A percentile compares a stretch with the other conserved stretches of the same genome.
Conservation (phyloP, 37 sponge, comb jelly and placozoan genomes). For the Corticium candelabrum region DNA sequence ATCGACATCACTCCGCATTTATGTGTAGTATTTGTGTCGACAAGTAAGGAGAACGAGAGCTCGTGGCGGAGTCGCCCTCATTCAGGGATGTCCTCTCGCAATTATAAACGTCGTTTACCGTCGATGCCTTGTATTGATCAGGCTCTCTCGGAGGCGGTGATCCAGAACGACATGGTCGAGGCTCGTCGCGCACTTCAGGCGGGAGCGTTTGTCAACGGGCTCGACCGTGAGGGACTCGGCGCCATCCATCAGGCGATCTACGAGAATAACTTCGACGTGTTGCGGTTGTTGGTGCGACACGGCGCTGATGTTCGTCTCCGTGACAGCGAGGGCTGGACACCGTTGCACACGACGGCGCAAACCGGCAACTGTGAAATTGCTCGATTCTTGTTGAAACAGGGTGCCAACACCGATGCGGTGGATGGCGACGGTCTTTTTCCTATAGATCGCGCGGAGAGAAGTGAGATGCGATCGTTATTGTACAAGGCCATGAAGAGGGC, state of each 20-base stretch:
- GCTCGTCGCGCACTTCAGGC: background rate
- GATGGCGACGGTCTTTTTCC: conserved; percentile 1
- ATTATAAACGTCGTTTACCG: no score
- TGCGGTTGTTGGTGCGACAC: background rate
- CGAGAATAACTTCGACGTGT: background rate
- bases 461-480: background rate
- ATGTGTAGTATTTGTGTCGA: no score
- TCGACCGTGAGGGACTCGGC: background rate
- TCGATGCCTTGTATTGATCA: background rate
- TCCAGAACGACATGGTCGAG: background rate
- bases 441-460: background rate
- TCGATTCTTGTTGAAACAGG: background rate
- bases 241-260: conserved; percentile 1
- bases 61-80: no score
- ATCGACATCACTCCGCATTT: no score
- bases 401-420: background rate
- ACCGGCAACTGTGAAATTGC: background rate
- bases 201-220: background rate
- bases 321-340: background rate
- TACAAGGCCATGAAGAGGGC: background rate
- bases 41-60: no score
- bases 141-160: background rate
- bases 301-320: background rate
- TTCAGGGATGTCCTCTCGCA: no score
- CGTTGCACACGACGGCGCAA: background rate